Evolutionary conservation across 2,113 vertebrate genomes (phyloP).

Genomic region (Trogon surrucura): DNA sequence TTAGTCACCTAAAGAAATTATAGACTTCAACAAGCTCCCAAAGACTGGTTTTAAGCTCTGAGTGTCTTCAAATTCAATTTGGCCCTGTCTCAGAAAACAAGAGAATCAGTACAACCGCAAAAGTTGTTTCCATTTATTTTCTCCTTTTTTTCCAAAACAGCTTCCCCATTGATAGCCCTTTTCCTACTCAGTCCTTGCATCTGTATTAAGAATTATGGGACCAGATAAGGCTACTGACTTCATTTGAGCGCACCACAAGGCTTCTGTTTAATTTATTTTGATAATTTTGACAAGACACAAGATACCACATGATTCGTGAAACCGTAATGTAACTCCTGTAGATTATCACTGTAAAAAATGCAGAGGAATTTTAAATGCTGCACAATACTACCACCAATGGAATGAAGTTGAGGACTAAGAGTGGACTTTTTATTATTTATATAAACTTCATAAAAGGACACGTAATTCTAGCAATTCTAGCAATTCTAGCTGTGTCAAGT

Average conservation of each 20-base stretch:
- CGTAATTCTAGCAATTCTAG: no score
- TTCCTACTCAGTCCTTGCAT: background rate
- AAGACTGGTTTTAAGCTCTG: background rate
- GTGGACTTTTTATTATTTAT: background rate
- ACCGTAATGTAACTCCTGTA: background rate
- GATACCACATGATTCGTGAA: background rate
- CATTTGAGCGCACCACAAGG: background rate
- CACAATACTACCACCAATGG: background rate
- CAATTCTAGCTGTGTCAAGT: no score
- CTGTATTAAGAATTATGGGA: background rate
- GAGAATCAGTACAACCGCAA: background rate
- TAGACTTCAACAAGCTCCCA: background rate
- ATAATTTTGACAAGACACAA: background rate
- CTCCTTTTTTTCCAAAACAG: slow-evolving; percentile 16
- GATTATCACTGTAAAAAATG: background rate
- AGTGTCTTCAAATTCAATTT: background rate
- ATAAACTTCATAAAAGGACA: background rate
- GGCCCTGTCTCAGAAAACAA: background rate
- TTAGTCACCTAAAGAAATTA: slow-evolving; percentile 9
- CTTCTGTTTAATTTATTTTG: background rate
- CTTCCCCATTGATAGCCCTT: background rate
- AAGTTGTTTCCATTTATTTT: slow-evolving; percentile 25
- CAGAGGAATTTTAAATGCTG: background rate
- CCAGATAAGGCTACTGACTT: background rate
- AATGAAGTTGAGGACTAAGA: background rate